Evolutionary conservation across 1,140 invertebrate species (phyloP).

Genomic region (Uloborus diversus): DNA sequence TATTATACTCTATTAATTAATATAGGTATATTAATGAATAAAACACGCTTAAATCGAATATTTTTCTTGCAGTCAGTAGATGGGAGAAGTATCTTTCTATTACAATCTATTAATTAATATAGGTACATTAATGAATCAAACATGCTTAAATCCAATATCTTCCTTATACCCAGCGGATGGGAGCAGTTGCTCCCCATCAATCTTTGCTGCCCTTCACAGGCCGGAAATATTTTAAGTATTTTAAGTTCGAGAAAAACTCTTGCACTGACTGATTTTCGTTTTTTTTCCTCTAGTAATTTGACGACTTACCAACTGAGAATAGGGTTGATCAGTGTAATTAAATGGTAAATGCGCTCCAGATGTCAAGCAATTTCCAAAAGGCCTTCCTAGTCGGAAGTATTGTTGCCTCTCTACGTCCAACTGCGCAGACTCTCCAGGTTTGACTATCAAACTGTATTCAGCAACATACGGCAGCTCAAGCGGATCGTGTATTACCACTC

Average conservation of each 20-base stretch:
- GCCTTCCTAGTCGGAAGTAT: neutral
- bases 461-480: neutral
- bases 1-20: too few relatives aligned
- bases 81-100: neutral
- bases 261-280: neutral
- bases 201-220: neutral
- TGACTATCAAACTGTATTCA: neutral
- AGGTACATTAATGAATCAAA: neutral
- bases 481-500: neutral
- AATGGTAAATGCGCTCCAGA: slow-evolving; percentile 12
- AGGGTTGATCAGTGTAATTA: neutral
- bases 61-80: too few relatives aligned
- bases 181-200: neutral
- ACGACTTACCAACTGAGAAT: slow-evolving; percentile 5
- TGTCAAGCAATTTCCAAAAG: neutral
- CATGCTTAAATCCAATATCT: neutral
- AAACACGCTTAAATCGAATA: too few relatives aligned
- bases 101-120: too few relatives aligned
- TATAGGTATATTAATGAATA: too few relatives aligned
- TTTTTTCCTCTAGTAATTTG: neutral
- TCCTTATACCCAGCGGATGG: neutral
- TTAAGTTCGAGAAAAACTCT: neutral
- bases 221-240: neutral
- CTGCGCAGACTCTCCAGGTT: neutral
- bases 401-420: neutral